Evolutionary conservation across 2,888 invertebrate genomes (phyloP), one percentile per base, ranked within the genome.

Genomic region (Limnephilus rhombicus): DNA sequence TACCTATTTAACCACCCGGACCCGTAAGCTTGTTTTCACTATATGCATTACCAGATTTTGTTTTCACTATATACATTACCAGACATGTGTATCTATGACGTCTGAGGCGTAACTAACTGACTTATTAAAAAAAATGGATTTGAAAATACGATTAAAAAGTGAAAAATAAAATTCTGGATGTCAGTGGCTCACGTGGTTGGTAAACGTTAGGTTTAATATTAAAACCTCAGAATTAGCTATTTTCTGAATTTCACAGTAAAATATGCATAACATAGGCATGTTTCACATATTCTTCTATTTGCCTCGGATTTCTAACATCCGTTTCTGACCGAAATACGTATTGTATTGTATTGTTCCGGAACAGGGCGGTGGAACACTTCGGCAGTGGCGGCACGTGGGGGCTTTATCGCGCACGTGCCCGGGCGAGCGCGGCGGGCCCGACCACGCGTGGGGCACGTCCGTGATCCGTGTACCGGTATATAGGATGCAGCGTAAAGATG

Each of bases 361-460:
- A 68, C 68, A 68, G 68, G n/a, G 68, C 68, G 68, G 68, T 7
- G 68, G 68, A 68, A 68, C 68, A 68, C 68, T 68, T 68, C 68
- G 68, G 83, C 83, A 83, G 83, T 83, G 83, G 37, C 37, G 83
- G 34, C 83, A 83, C 83, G 83, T 83, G 83, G 83, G 34, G 83
- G 83, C 37, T 83, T 83, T 83, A 83, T 34, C 83, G 37, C 83
- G 83, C 37, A 83, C 83, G 83, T 83, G 83, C 18, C 37, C 83
- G 18, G 24, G 15, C 83, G 37, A 9, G 83, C 37, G 83, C 37
- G 37, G 37, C 34, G 83, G 37, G 34, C 83, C 83, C 83, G 83
- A 18, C 18, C 83, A 83, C 83, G 83, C 37, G 37, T 34, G 37
- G 83, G 37, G 24, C 83, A 83, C 83, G 83, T 83, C 24, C 37